phyloP scores from a whole-genome alignment of 2,797 vertebrate species.

The Dermochelys coriacea region DNA sequence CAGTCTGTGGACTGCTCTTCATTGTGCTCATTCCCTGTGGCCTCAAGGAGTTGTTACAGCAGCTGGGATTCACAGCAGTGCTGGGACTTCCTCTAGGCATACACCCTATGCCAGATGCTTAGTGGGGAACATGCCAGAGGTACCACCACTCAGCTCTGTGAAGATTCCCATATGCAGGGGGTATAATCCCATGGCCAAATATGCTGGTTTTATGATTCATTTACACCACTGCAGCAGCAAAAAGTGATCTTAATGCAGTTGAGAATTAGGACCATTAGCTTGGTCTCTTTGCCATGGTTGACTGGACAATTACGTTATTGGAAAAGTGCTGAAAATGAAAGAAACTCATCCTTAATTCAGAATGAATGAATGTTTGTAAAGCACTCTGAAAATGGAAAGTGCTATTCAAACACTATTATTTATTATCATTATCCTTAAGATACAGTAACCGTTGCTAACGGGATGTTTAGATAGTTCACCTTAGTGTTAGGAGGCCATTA shows the following conservation, averaged over 20 bases:
- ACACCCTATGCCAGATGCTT: not conserved
- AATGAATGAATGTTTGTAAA: conserved; percentile 7
- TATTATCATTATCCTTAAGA: not conserved
- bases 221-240: not conserved
- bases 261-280: not conserved
- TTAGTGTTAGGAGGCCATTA: conserved; percentile 20
- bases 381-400: not conserved
- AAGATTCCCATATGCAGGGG: not conserved
- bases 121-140: not conserved
- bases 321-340: not conserved
- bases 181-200: not conserved
- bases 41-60: not conserved
- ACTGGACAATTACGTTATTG: not conserved
- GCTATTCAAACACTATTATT: not conserved
- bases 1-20: not conserved
- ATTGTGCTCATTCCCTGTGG: fast-evolving
- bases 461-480: not conserved
- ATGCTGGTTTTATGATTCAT: not conserved
- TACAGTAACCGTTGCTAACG: not conserved
- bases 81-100: not conserved
- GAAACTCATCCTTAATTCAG: conserved; percentile 1
- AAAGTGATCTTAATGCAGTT: not conserved
- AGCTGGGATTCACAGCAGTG: not conserved
- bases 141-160: not conserved
- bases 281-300: not conserved